These are phyloP conservation scores for Schizaphis graminum DNA, from an alignment of 2,888 invertebrate species.

Conservation along the genomic window DNA sequence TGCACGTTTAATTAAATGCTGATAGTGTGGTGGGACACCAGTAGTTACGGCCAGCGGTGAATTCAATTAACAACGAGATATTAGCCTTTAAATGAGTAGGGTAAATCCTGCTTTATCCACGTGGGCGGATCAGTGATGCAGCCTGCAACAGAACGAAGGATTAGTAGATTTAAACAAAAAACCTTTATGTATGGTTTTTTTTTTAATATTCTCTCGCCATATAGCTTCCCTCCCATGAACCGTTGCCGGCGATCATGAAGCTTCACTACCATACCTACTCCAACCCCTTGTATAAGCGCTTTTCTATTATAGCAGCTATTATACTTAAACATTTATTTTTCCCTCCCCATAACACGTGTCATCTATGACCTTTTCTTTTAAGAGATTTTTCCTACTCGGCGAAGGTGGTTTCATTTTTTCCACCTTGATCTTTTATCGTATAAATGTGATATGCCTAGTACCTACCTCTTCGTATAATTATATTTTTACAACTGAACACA, in stretches of 20 bases:
- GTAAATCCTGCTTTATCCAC: conserved; percentile 16
- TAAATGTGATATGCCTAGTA: neutral
- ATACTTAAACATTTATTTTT: neutral
- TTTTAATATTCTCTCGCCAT: neutral
- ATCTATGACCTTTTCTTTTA: neutral
- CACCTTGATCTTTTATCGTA: neutral
- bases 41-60: neutral
- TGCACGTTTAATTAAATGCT: conserved; percentile 48
- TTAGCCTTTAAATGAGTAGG: conserved; percentile 39
- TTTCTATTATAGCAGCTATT: neutral
- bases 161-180: conserved; percentile 48
- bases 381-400: too few species aligned
- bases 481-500: neutral
- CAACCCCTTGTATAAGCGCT: neutral
- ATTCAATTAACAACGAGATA: conserved; percentile 59
- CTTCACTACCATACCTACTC: too few species aligned
- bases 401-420: neutral
- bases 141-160: neutral
- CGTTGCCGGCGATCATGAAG: neutral
- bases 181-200: conserved; percentile 17
- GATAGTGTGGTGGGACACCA: conserved; percentile 25
- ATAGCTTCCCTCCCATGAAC: neutral
- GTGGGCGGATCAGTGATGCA: neutral
- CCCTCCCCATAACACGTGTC: neutral
- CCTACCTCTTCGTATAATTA: neutral